Evolutionary conservation across 2,797 vertebrate genomes (phyloP).

Genomic region (Pseudomugil gertrudae): DNA sequence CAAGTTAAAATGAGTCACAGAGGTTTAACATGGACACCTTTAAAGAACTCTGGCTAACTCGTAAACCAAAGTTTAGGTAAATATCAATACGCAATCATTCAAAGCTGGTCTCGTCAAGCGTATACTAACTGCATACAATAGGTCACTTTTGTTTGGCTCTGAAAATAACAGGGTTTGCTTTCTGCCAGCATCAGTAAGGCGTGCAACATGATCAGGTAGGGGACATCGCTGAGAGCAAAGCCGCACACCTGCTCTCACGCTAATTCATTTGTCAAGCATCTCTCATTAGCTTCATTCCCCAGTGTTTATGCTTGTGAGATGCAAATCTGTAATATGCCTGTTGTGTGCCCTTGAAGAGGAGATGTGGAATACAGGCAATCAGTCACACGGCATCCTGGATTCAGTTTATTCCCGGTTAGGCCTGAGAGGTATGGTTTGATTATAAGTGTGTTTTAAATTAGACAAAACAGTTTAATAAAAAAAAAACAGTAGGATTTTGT

Average conservation of each 20-base stretch:
- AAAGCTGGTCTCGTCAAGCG: background rate
- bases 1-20: slow-evolving; percentile 4
- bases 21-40: slow-evolving; percentile 6
- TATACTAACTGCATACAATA: slow-evolving; percentile 28
- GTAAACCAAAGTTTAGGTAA: slow-evolving; percentile 3
- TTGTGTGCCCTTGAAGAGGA: slow-evolving; percentile 44
- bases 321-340: slow-evolving; percentile 32
- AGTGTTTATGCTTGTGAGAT: slow-evolving; percentile 13
- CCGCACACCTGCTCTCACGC: slow-evolving; percentile 25
- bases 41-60: background rate
- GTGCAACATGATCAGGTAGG: slow-evolving; percentile 29
- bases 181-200: slow-evolving; percentile 7
- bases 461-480: too few relatives aligned
- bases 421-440: too few relatives aligned
- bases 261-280: slow-evolving; percentile 33
- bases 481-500: background rate
- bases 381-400: slow-evolving; percentile 18
- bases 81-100: slow-evolving; percentile 16
- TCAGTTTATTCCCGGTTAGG: background rate
- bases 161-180: slow-evolving; percentile 7
- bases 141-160: slow-evolving; percentile 27
- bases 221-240: slow-evolving; percentile 29
- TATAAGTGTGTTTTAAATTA: too few relatives aligned
- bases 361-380: slow-evolving; percentile 15
- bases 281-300: slow-evolving; percentile 33